Conservation (phyloP, 2,797 vertebrate genomes). For the Sebastes steindachneri region DNA sequence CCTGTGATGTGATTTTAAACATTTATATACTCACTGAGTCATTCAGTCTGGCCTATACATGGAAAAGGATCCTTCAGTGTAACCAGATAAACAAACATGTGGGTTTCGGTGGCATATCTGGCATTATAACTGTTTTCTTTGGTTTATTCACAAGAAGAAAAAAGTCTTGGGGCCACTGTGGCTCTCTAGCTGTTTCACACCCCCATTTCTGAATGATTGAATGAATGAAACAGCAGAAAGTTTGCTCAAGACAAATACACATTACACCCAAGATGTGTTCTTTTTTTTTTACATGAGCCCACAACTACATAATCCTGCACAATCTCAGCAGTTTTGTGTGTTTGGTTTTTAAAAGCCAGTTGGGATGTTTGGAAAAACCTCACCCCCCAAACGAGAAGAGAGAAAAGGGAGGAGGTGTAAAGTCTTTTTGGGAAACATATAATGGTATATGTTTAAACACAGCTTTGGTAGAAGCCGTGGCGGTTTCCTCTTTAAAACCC, state of each 20-base stretch:
- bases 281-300: constrained; percentile 14
- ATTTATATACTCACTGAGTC: background rate
- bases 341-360: constrained; percentile 29
- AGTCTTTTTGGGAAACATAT: constrained; percentile 21
- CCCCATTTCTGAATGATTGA: background rate
- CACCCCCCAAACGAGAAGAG: constrained; percentile 9
- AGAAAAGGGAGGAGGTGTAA: background rate
- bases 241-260: constrained; percentile 5
- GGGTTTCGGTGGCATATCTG: background rate
- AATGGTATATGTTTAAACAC: constrained; percentile 57
- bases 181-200: background rate
- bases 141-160: background rate
- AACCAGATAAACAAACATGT: constrained; percentile 24
- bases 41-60: background rate
- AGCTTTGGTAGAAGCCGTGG: constrained; percentile 20
- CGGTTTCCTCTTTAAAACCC: constrained; percentile 60
- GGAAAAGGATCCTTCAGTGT: background rate
- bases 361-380: constrained; percentile 41
- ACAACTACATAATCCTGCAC: constrained; percentile 12
- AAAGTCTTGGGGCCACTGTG: background rate
- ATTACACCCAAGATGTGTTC: constrained; percentile 32
- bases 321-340: constrained; percentile 27
- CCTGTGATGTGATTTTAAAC: background rate
- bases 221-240: constrained; percentile 2
- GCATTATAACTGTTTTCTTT: background rate